phyloP scores from a whole-genome alignment of 2,113 vertebrate genomes.

The Antennarius striatus region DNA sequence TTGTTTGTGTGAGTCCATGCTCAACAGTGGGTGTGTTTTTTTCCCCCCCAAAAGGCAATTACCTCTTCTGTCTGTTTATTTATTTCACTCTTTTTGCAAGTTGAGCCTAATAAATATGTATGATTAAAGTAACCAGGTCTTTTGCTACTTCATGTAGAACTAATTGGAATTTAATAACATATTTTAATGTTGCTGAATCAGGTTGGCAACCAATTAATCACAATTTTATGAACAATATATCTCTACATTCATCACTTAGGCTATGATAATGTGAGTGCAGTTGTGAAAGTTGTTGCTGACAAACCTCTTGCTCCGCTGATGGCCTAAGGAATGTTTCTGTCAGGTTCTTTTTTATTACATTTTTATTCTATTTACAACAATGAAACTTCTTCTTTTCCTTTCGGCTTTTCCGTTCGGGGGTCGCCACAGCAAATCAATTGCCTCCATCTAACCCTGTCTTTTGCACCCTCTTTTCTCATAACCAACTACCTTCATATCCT shows the following conservation, averaged over 20 bases:
- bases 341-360: not conserved
- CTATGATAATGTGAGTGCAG: conserved; percentile 40
- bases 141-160: conserved; percentile 72
- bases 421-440: too few relatives aligned
- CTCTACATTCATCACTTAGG: conserved; percentile 52
- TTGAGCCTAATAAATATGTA: conserved; percentile 71
- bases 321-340: conserved; percentile 4
- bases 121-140: conserved; percentile 64
- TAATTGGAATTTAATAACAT: conserved; percentile 74
- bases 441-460: too few relatives aligned
- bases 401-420: too few relatives aligned
- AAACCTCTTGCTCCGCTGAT: conserved; percentile 6
- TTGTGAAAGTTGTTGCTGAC: conserved; percentile 7
- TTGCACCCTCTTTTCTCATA: too few relatives aligned
- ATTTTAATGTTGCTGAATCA: conserved; percentile 61
- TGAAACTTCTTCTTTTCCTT: too few relatives aligned
- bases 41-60: conserved; percentile 44
- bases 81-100: conserved; percentile 56
- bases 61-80: conserved; percentile 59
- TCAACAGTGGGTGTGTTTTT: conserved; percentile 48
- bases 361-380: too few relatives aligned
- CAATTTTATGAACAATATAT: conserved; percentile 57
- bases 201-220: conserved; percentile 64
- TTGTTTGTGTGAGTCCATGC: conserved; percentile 45
- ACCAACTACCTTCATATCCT: too few relatives aligned